A percentile compares a stretch with the other conserved stretches of the same genome.
Evolutionary conservation across 2,113 vertebrate species (phyloP).

Genomic region (Cololabis saira): DNA sequence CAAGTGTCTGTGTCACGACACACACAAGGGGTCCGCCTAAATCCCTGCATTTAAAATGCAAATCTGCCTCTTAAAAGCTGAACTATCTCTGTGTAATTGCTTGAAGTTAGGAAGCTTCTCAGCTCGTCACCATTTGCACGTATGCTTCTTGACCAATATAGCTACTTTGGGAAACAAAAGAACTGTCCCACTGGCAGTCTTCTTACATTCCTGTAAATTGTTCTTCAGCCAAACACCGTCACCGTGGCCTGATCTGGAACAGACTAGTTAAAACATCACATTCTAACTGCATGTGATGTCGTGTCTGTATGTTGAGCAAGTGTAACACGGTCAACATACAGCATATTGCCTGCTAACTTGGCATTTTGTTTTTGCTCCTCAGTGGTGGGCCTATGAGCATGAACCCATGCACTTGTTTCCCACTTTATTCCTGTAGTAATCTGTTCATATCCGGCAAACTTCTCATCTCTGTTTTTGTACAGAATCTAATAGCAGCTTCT

Average conservation of each 20-base stretch:
- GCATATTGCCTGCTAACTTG: constrained; percentile 49
- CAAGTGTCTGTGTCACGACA: neutral
- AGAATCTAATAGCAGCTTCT: constrained; percentile 26
- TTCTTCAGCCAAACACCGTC: neutral
- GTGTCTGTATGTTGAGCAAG: constrained; percentile 30
- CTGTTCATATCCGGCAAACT: constrained; percentile 32
- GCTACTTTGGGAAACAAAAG: no score
- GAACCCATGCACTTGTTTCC: constrained; percentile 24
- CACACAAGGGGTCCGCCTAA: neutral
- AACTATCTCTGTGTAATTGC: neutral
- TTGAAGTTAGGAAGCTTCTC: neutral
- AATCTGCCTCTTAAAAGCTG: neutral
- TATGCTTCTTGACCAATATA: no score
- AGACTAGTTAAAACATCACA: constrained; percentile 23
- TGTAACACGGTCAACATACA: constrained; percentile 16
- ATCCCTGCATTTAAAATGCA: constrained; percentile 2
- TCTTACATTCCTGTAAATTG: constrained; percentile 7
- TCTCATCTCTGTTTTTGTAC: constrained; percentile 26
- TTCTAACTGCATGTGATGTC: neutral
- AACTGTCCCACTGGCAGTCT: constrained; percentile 30
- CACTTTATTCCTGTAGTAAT: constrained; percentile 14
- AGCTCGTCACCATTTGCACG: no score
- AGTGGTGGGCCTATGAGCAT: neutral
- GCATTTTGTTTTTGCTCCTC: no score
- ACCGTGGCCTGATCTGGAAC: constrained; percentile 32